phyloP scores from a whole-genome alignment of 1,140 invertebrate species.

The Pseudomyrmex gracilis region DNA sequence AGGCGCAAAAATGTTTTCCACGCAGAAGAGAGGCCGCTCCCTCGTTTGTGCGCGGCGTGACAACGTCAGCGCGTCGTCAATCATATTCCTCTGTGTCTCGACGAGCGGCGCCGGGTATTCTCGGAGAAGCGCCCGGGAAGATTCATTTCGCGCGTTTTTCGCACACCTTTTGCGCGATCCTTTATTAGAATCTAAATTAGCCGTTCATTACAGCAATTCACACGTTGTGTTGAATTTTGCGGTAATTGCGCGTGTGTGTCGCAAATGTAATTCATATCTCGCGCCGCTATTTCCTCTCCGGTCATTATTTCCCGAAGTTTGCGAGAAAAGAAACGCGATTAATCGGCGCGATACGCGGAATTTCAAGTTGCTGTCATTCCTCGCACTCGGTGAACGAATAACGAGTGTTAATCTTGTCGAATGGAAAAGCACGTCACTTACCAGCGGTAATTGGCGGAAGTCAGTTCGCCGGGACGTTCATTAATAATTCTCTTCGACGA shows the following conservation, averaged over 20 bases:
- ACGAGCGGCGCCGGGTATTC: constrained; percentile 32
- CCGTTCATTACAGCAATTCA: not conserved
- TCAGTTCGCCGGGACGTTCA: constrained; percentile 39
- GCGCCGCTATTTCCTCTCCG: not conserved
- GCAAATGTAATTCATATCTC: not conserved
- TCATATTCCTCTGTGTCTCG: constrained; percentile 43
- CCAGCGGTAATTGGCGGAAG: constrained; percentile 41
- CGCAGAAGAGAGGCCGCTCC: constrained; percentile 17
- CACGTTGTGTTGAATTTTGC: not conserved
- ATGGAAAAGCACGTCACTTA: constrained; percentile 33
- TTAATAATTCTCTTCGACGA: constrained; percentile 50
- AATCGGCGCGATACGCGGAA: constrained; percentile 36
- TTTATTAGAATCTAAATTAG: constrained; percentile 13
- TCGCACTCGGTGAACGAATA: constrained; percentile 8
- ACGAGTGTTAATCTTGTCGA: constrained; percentile 30
- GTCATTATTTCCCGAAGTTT: not conserved
- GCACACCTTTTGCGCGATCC: not conserved
- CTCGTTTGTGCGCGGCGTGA: constrained; percentile 34
- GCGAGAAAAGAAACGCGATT: constrained; percentile 20
- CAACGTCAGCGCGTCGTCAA: constrained; percentile 55
- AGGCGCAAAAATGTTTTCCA: constrained; percentile 36
- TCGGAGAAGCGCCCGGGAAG: constrained; percentile 14
- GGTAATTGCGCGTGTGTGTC: not conserved
- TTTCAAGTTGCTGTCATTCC: not conserved
- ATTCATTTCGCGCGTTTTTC: constrained; percentile 9